A percentile compares a stretch with the other conserved stretches of the same genome.
phyloP scores from a whole-genome alignment of 1,140 invertebrate genomes.

The Cotesia glomerata region DNA sequence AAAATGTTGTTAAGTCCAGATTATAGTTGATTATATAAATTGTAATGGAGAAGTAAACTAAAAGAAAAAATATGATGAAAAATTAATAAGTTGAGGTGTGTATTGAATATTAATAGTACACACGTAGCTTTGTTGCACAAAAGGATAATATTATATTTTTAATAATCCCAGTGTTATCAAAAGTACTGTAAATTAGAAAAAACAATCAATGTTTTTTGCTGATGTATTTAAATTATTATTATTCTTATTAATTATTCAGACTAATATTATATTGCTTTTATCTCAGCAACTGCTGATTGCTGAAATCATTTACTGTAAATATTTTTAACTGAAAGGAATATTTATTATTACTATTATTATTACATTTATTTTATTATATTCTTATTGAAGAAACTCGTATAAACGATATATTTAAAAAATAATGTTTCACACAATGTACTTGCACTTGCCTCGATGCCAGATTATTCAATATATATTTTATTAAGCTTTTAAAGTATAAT shows the following conservation, averaged over 20 bases:
- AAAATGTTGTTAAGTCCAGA: conserved; percentile 43
- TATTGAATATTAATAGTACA: not conserved
- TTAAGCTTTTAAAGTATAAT: not conserved
- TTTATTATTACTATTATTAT: conserved; percentile 45
- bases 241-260: not conserved
- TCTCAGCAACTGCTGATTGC: conserved; percentile 28
- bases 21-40: conserved; percentile 49
- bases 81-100: not conserved
- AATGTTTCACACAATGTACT: conserved; percentile 27
- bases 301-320: conserved; percentile 36
- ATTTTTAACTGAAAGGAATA: conserved; percentile 39
- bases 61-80: not conserved
- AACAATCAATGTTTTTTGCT: conserved; percentile 39
- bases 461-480: not conserved
- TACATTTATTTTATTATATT: conserved; percentile 32
- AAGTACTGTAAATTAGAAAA: conserved; percentile 49
- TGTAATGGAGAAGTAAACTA: conserved; percentile 28
- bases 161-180: conserved; percentile 56
- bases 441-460: conserved; percentile 23
- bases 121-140: conserved; percentile 53
- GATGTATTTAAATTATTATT: conserved; percentile 52
- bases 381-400: conserved; percentile 23
- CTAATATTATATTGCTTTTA: conserved; percentile 34
- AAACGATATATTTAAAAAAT: conserved; percentile 34
- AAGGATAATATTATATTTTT: conserved; percentile 61